A percentile compares a stretch with the other conserved stretches of the same genome.
Evolutionary conservation across 2,888 invertebrate species (phyloP).

Genomic region (Lepidochitona cinerea): DNA sequence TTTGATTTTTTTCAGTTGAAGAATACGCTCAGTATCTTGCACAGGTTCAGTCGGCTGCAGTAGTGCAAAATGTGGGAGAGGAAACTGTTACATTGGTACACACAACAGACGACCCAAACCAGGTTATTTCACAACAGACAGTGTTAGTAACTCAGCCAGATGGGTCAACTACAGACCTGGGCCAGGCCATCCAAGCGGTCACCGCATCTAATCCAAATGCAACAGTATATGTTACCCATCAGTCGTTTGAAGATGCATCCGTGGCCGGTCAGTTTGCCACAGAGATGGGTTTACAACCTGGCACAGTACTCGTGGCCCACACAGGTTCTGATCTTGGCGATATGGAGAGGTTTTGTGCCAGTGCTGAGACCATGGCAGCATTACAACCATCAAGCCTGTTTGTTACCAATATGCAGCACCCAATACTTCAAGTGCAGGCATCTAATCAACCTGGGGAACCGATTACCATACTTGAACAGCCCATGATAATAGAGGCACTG

Average conservation of each 20-base stretch:
- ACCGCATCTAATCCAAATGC: background rate
- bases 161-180: conserved; percentile 40
- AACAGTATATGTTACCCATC: background rate
- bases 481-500: too few relatives aligned
- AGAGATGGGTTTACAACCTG: background rate
- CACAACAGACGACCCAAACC: background rate
- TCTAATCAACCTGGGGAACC: background rate
- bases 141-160: conserved; percentile 38
- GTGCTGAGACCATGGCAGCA: background rate
- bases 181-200: background rate
- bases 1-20: conserved; percentile 24
- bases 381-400: conserved; percentile 11
- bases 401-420: conserved; percentile 22
- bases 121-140: conserved; percentile 24
- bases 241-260: background rate
- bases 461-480: background rate
- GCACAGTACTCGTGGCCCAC: conserved; percentile 9
- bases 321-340: background rate
- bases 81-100: conserved; percentile 28
- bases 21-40: conserved; percentile 58
- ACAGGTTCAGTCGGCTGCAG: conserved; percentile 37
- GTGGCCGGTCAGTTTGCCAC: background rate
- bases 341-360: background rate
- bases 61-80: conserved; percentile 33
- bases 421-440: conserved; percentile 14